A percentile compares a stretch with the other conserved stretches of the same genome.
Evolutionary conservation across 2,113 vertebrate species (phyloP).

Genomic region (Grammomys surdaster): DNA sequence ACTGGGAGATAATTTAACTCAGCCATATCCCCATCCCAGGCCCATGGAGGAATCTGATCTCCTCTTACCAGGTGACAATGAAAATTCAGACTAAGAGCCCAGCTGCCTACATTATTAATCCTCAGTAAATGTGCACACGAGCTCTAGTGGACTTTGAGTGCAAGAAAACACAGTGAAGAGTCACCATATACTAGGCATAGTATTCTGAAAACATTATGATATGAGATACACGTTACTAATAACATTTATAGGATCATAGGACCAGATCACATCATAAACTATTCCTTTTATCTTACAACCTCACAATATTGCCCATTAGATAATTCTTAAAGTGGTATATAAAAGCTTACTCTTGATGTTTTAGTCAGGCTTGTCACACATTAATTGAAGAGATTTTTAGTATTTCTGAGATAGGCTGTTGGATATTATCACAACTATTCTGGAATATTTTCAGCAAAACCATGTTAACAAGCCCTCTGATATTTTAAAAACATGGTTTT

Average conservation of each 20-base stretch:
- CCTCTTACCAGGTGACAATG: background rate
- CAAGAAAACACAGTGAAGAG: slow-evolving; percentile 41
- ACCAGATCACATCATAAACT: background rate
- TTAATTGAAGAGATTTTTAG: slow-evolving; percentile 57
- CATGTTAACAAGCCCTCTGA: slow-evolving; percentile 21
- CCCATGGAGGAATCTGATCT: background rate
- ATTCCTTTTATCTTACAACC: slow-evolving; percentile 12
- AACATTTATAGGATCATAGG: background rate
- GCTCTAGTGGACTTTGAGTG: background rate
- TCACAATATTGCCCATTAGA: slow-evolving; percentile 11
- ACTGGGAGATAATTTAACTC: too few relatives aligned
- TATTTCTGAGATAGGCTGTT: slow-evolving; percentile 57
- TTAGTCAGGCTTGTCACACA: slow-evolving; percentile 39
- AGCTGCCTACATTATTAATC: too few relatives aligned
- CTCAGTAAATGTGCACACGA: background rate
- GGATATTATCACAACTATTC: slow-evolving; percentile 48
- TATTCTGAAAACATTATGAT: slow-evolving; percentile 36
- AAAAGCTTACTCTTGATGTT: slow-evolving; percentile 47
- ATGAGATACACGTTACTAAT: slow-evolving; percentile 30
- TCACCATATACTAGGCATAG: background rate
- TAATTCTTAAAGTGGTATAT: background rate
- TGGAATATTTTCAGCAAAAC: slow-evolving; percentile 37
- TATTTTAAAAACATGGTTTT: slow-evolving; percentile 30
- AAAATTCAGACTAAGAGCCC: background rate
- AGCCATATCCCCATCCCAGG: background rate